phyloP scores from a whole-genome alignment of 2,888 invertebrate genomes.

The Pammene fasciana region DNA sequence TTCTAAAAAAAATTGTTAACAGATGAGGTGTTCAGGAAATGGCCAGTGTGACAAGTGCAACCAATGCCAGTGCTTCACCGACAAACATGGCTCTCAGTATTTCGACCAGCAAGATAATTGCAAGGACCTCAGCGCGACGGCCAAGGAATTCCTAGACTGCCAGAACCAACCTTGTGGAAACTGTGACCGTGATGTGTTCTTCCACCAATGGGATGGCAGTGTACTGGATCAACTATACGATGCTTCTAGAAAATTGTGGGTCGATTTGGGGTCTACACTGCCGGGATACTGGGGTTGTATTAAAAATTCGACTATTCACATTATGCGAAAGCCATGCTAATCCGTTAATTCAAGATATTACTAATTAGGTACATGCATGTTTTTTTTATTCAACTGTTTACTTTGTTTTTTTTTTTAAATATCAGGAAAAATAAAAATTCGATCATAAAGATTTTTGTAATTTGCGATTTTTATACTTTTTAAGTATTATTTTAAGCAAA shows the following conservation, averaged over 20 bases:
- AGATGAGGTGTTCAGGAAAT: constrained; percentile 68
- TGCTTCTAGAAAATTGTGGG: constrained; percentile 7
- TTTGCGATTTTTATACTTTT: too few species aligned
- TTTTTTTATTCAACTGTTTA: too few species aligned
- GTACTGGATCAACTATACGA: neutral
- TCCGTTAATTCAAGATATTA: too few species aligned
- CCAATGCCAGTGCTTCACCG: constrained; percentile 61
- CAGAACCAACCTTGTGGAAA: constrained; percentile 42
- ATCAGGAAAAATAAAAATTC: too few species aligned
- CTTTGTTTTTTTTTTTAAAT: too few species aligned
- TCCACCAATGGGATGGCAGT: constrained; percentile 13
- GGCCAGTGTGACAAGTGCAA: constrained; percentile 64
- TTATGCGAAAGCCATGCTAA: constrained; percentile 9
- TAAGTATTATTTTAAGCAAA: too few species aligned
- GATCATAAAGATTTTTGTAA: too few species aligned
- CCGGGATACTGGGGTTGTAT: neutral
- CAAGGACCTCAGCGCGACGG: constrained; percentile 63
- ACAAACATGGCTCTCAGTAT: constrained; percentile 65
- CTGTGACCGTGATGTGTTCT: neutral
- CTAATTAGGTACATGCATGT: too few species aligned
- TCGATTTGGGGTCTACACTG: constrained; percentile 3
- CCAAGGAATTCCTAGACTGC: constrained; percentile 56
- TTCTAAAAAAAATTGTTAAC: too few species aligned
- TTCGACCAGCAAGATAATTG: constrained; percentile 62
- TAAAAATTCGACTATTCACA: neutral